Conservation (phyloP, 2,113 vertebrate genomes). For the Ptilorrhoa leucosticta region DNA sequence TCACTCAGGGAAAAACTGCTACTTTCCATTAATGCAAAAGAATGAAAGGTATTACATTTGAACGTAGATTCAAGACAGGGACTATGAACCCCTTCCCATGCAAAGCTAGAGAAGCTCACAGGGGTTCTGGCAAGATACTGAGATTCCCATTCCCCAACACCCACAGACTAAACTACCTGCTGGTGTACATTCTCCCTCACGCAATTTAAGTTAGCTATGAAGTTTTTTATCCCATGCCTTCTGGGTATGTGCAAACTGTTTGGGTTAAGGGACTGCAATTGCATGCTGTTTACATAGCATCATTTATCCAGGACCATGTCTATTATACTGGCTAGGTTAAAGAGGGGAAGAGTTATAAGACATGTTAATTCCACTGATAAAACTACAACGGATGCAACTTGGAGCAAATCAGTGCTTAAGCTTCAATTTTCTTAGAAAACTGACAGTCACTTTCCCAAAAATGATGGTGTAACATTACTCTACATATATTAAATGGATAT, state of each 20-base stretch:
- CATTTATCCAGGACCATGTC: background rate
- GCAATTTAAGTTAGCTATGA: background rate
- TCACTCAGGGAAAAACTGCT: background rate
- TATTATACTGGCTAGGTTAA: background rate
- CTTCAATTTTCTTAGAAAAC: background rate
- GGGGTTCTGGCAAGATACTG: background rate
- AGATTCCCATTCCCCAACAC: background rate
- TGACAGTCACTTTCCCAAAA: background rate
- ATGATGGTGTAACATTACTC: background rate
- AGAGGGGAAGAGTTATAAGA: background rate
- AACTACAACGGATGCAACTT: background rate
- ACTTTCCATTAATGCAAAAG: background rate
- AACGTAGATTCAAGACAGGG: background rate
- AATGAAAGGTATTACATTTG: background rate
- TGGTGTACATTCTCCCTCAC: background rate
- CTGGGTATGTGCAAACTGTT: fast-evolving
- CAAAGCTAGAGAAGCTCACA: background rate
- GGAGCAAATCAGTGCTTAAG: background rate
- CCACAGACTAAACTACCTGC: background rate
- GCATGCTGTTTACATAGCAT: background rate
- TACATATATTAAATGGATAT: background rate
- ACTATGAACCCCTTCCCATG: background rate
- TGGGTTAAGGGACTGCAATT: background rate
- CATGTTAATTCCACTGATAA: background rate
- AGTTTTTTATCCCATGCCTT: background rate